These are phyloP conservation scores for Phenacoccus solenopsis DNA, from an alignment of 1,140 invertebrate species.

Conservation along the genomic window DNA sequence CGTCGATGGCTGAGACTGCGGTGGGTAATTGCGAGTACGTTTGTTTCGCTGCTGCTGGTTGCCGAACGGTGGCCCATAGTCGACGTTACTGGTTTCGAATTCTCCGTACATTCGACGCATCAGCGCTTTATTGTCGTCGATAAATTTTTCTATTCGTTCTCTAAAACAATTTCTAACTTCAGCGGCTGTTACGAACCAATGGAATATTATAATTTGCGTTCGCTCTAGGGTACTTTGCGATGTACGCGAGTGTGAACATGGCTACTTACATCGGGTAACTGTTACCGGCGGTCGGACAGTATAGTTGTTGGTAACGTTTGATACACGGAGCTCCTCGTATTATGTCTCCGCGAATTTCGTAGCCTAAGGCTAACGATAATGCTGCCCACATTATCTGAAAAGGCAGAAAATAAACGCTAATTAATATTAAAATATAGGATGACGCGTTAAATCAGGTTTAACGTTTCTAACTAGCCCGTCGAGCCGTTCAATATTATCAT, in stretches of 20 bases:
- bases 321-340: conserved; percentile 77
- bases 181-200: background rate
- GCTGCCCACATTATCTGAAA: conserved; percentile 79
- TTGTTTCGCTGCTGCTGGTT: background rate
- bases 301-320: conserved; percentile 73
- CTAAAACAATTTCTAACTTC: conserved; percentile 41
- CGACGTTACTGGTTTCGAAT: conserved; percentile 47
- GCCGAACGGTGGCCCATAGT: conserved; percentile 34
- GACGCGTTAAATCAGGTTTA: no score
- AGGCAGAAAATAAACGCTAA: conserved; percentile 23
- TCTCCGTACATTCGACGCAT: conserved; percentile 87
- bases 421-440: background rate
- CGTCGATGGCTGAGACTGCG: conserved; percentile 27
- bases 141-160: conserved; percentile 76
- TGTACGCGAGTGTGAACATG: no score
- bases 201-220: background rate
- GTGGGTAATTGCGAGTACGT: conserved; percentile 29
- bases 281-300: conserved; percentile 78
- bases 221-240: no score
- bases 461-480: no score
- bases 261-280: conserved; percentile 74
- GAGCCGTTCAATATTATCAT: no score
- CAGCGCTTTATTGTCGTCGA: conserved; percentile 84
- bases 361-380: conserved; percentile 64
- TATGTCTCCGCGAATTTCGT: conserved; percentile 70